phyloP scores from a whole-genome alignment of 2,888 invertebrate genomes.

The Eupithecia inturbata region DNA sequence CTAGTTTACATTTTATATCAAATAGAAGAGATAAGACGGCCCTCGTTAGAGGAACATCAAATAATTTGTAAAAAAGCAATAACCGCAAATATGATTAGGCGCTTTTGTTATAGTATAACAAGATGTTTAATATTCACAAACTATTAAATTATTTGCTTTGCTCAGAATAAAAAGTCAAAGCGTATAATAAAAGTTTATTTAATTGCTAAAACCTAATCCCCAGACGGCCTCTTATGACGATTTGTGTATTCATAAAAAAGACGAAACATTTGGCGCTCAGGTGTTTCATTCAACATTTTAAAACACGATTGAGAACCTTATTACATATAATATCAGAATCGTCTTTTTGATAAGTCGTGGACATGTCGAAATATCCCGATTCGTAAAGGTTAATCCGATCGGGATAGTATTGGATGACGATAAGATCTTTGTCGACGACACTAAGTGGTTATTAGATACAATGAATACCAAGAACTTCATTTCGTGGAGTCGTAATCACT shows the following conservation, averaged over 20 bases:
- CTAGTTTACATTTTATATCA: constrained; percentile 57
- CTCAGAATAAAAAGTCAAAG: constrained; percentile 16
- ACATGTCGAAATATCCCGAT: constrained; percentile 10
- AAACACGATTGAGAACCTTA: constrained; percentile 7
- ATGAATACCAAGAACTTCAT: constrained; percentile 25
- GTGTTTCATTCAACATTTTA: constrained; percentile 13
- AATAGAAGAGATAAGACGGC: constrained; percentile 63
- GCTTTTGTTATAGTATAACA: constrained; percentile 14
- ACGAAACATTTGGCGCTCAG: constrained; percentile 38
- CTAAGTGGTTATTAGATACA: constrained; percentile 18
- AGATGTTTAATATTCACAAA: constrained; percentile 23
- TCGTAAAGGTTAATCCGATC: constrained; percentile 23
- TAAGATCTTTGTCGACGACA: constrained; percentile 27
- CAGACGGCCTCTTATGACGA: constrained; percentile 54
- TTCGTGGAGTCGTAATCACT: constrained; percentile 23
- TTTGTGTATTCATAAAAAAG: constrained; percentile 55
- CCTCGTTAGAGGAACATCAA: constrained; percentile 61
- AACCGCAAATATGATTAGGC: constrained; percentile 17
- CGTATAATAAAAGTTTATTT: constrained; percentile 24
- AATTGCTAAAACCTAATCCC: constrained; percentile 52
- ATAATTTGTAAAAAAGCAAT: constrained; percentile 20
- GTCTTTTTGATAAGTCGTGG: constrained; percentile 4
- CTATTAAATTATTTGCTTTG: constrained; percentile 27
- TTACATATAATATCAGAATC: background rate
- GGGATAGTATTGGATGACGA: constrained; percentile 14